These are phyloP conservation scores for Aleiodes testaceus DNA, from an alignment of 2,888 invertebrate species.

Conservation along the genomic window DNA sequence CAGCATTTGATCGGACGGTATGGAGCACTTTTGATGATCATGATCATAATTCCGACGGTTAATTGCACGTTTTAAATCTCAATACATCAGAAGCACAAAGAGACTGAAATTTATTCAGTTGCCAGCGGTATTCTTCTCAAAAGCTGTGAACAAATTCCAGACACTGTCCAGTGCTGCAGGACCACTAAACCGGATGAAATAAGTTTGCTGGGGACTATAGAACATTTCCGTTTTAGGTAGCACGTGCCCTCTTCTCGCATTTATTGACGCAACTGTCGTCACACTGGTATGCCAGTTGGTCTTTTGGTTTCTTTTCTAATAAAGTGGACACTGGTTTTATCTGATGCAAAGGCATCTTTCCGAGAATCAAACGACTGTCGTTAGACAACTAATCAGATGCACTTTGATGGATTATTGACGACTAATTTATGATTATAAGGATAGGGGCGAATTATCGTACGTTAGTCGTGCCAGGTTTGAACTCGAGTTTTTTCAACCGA, in stretches of 20 bases:
- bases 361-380: background rate
- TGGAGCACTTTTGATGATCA: too few relatives aligned
- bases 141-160: slow-evolving; percentile 3
- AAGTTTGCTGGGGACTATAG: slow-evolving; percentile 38
- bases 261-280: slow-evolving; percentile 53
- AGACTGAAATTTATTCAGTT: background rate
- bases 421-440: too few relatives aligned
- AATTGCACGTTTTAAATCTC: too few relatives aligned
- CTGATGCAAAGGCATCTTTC: slow-evolving; percentile 7
- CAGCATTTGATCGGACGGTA: too few relatives aligned
- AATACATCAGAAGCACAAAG: too few relatives aligned
- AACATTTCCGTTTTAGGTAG: slow-evolving; percentile 38
- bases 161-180: slow-evolving; percentile 29
- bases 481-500: slow-evolving; percentile 44
- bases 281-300: slow-evolving; percentile 45
- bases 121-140: background rate
- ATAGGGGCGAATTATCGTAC: background rate
- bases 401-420: slow-evolving; percentile 36
- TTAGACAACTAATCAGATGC: slow-evolving; percentile 14
- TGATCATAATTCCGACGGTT: too few relatives aligned
- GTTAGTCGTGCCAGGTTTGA: slow-evolving; percentile 41
- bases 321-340: slow-evolving; percentile 2
- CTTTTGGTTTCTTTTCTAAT: slow-evolving; percentile 17
- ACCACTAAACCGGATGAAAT: slow-evolving; percentile 20
- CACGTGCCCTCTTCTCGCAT: slow-evolving; percentile 45